Percentiles rank a stretch among this genome's conserved stretches.
Evolutionary conservation across 2,888 invertebrate species (phyloP).

Genomic region (Nemoura dubitans): DNA sequence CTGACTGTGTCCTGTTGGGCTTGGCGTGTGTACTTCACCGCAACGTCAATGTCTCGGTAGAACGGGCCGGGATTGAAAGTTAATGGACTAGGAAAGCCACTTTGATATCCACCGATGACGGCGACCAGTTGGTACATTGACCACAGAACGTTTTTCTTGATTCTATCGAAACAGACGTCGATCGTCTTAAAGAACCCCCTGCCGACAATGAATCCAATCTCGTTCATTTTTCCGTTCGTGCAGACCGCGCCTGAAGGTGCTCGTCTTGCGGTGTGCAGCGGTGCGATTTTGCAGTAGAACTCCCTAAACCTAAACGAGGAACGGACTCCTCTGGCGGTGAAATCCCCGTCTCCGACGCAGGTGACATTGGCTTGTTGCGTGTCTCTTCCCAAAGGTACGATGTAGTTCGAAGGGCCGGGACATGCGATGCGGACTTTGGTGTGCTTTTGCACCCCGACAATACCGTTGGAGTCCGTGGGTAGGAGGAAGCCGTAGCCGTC

Average conservation of each 20-base stretch:
- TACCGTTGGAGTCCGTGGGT: neutral
- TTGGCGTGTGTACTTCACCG: constrained; percentile 45
- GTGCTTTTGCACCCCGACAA: constrained; percentile 1
- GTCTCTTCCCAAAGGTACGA: constrained; percentile 8
- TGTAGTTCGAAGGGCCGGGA: constrained; percentile 39
- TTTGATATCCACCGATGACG: constrained; percentile 63
- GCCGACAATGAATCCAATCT: constrained; percentile 47
- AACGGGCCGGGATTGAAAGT: constrained; percentile 63
- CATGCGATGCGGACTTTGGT: constrained; percentile 38
- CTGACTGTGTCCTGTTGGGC: constrained; percentile 45
- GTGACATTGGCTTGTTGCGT: constrained; percentile 31
- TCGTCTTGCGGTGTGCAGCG: constrained; percentile 54
- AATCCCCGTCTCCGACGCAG: constrained; percentile 44
- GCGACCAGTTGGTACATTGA: constrained; percentile 63
- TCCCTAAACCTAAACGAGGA: constrained; percentile 59
- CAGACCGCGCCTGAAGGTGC: constrained; percentile 26
- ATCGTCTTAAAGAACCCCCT: constrained; percentile 45
- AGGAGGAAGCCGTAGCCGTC: constrained; percentile 22
- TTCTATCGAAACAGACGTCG: constrained; percentile 48
- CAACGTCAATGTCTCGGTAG: constrained; percentile 59
- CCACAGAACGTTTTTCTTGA: constrained; percentile 57
- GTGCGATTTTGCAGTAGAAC: constrained; percentile 54
- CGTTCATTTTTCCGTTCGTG: constrained; percentile 56
- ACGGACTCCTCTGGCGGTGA: constrained; percentile 47
- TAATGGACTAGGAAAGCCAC: constrained; percentile 61